These are phyloP conservation scores for Andrena praecox DNA, from an alignment of 2,888 invertebrate genomes.

Conservation along the genomic window DNA sequence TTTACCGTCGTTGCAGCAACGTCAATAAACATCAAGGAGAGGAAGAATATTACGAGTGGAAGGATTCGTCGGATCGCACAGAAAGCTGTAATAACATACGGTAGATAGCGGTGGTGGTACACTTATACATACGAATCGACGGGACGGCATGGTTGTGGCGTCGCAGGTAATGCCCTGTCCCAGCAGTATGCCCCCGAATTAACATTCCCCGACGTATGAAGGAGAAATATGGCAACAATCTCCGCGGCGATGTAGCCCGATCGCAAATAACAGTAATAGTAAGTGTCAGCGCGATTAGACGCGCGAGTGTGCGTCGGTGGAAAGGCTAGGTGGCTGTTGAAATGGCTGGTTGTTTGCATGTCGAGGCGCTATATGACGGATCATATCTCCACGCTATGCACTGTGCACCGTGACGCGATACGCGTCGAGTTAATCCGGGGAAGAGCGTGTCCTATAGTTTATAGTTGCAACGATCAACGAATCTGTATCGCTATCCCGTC, in stretches of 20 bases:
- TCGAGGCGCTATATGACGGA: constrained; percentile 36
- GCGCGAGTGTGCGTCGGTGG: background rate
- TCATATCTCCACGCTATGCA: constrained; percentile 10
- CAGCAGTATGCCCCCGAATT: constrained; percentile 5
- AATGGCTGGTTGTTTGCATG: constrained; percentile 29
- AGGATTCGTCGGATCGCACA: background rate
- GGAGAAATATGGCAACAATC: constrained; percentile 42
- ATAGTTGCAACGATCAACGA: no score
- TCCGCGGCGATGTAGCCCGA: background rate
- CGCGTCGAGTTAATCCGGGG: background rate
- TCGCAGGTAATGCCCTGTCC: no score
- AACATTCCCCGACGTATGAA: constrained; percentile 15
- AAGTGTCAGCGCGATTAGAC: constrained; percentile 29
- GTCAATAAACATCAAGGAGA: no score
- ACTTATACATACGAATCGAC: no score
- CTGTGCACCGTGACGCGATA: constrained; percentile 1
- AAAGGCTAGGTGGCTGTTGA: constrained; percentile 4
- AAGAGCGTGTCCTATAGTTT: no score
- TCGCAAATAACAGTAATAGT: constrained; percentile 22
- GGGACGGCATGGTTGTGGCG: no score
- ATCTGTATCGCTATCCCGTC: no score
- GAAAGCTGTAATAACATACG: background rate
- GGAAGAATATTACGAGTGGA: background rate
- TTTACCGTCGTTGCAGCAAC: no score
- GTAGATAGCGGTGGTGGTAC: background rate